Conservation (phyloP, 2,888 invertebrate species). For the Rotaria sp. region DNA sequence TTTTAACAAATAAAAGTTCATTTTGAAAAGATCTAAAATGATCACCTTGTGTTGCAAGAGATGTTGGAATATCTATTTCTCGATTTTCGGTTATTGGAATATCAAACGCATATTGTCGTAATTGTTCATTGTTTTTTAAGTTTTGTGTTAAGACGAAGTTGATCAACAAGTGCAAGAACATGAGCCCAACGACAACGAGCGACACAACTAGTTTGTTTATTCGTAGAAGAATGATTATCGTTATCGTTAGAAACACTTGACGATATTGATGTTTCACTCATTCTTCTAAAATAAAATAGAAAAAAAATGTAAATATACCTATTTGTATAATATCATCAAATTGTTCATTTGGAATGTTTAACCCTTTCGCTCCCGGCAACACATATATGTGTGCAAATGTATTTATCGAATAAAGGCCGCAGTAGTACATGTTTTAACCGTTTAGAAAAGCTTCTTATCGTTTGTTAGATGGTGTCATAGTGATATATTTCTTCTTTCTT, state of each 20-base stretch:
- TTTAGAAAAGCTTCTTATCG: no score
- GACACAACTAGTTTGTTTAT: background rate
- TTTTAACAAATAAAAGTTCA: slow-evolving; percentile 13
- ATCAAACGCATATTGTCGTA: slow-evolving; percentile 12
- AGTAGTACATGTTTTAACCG: no score
- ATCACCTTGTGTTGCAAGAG: background rate
- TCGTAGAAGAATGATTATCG: background rate
- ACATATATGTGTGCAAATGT: no score
- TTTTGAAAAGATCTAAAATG: background rate
- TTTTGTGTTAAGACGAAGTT: background rate
- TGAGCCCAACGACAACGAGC: slow-evolving; percentile 6
- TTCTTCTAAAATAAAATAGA: background rate
- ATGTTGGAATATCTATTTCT: background rate
- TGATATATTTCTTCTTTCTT: no score
- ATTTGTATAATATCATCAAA: no score
- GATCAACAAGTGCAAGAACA: background rate
- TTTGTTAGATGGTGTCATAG: no score
- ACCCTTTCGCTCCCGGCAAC: no score
- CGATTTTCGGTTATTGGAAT: background rate
- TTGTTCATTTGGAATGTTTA: no score
- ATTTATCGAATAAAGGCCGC: no score
- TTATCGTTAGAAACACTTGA: background rate
- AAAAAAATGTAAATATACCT: no score
- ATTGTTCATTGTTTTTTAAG: background rate
- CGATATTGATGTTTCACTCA: background rate